phyloP scores from a whole-genome alignment of 1,140 invertebrate species.

The Aphelenchoides avenae region DNA sequence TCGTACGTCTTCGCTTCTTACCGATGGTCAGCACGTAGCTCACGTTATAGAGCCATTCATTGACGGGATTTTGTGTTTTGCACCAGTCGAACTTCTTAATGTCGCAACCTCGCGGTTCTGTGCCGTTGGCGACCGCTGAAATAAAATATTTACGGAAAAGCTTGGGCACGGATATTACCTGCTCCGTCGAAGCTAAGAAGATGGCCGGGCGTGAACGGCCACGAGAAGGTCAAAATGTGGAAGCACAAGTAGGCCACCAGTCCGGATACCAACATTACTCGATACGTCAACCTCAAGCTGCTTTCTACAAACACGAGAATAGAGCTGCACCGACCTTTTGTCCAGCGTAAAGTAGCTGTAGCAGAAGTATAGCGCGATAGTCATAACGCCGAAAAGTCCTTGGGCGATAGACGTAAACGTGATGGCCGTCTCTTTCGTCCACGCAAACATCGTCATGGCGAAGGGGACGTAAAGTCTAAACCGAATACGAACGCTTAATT shows the following conservation, averaged over 20 bases:
- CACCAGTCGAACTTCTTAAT: conserved; percentile 38
- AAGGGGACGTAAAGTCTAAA: no score
- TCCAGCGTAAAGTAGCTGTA: conserved; percentile 33
- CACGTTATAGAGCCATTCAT: conserved; percentile 33
- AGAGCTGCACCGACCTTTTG: conserved; percentile 17
- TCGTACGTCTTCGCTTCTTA: no score
- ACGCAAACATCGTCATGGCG: conserved; percentile 42
- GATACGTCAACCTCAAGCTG: conserved; percentile 35
- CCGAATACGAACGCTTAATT: no score
- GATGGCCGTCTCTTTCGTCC: conserved; percentile 29
- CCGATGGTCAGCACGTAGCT: conserved; percentile 39
- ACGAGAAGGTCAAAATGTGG: conserved; percentile 43
- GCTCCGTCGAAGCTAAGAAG: no score
- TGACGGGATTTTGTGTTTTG: conserved; percentile 16
- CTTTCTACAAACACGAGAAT: neutral
- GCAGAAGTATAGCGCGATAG: conserved; percentile 26
- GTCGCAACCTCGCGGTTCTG: conserved; percentile 38
- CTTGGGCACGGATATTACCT: no score
- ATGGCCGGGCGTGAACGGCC: conserved; percentile 35
- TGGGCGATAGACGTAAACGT: conserved; percentile 27
- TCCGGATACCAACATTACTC: conserved; percentile 26
- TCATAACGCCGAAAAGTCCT: conserved; percentile 11
- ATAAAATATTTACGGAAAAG: no score
- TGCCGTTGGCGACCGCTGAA: conserved; percentile 15
- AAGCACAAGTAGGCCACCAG: conserved; percentile 25